Conservation (phyloP, 23 tunicate species). For the Styela plicata region DNA sequence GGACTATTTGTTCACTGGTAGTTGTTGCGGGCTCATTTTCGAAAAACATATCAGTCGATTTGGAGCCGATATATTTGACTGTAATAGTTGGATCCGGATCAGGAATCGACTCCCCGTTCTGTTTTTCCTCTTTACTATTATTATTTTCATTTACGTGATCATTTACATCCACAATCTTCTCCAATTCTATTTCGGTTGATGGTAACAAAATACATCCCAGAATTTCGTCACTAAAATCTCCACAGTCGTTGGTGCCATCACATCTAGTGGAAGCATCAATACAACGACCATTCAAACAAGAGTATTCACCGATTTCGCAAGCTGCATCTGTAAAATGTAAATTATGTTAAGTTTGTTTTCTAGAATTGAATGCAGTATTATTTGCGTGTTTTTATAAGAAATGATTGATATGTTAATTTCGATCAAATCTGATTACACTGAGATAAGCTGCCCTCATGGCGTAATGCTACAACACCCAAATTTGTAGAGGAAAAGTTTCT, state of each 20-base stretch:
- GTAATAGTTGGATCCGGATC: neutral
- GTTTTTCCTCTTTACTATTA: too few species aligned
- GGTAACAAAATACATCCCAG: conserved; percentile 38
- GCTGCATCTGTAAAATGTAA: too few species aligned
- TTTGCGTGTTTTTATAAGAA: too few species aligned
- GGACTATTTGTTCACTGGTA: neutral
- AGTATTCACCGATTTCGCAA: conserved; percentile 22
- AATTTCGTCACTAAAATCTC: conserved; percentile 60
- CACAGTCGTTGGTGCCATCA: conserved; percentile 72
- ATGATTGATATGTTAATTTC: too few species aligned
- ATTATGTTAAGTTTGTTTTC: too few species aligned
- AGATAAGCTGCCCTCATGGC: too few species aligned
- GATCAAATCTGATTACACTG: too few species aligned
- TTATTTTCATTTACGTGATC: neutral
- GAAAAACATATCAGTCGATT: neutral
- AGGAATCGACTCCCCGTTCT: neutral
- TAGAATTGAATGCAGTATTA: too few species aligned
- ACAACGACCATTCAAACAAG: conserved; percentile 52
- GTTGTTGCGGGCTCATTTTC: conserved; percentile 1
- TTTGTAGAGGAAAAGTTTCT: too few species aligned
- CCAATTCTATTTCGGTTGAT: neutral
- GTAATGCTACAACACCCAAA: too few species aligned
- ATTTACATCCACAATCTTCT: neutral
- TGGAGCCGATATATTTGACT: neutral
- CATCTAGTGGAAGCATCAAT: conserved; percentile 51